Conservation (phyloP, 2,797 vertebrate genomes). For the Champsocephalus gunnari region DNA sequence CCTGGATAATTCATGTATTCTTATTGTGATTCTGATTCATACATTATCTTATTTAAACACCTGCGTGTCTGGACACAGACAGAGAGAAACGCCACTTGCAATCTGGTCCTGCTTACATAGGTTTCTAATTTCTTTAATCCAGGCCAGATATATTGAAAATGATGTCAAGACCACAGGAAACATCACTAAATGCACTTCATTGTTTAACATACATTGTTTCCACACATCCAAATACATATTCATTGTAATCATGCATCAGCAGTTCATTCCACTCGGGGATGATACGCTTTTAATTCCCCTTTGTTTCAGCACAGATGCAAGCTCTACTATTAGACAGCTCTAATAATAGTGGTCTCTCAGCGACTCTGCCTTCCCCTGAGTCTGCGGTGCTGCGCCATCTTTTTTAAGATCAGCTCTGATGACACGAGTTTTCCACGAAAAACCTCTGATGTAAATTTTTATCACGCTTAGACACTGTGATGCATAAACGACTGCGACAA, state of each 20-base stretch:
- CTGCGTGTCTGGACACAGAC: not conserved
- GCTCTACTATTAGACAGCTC: conserved; percentile 58
- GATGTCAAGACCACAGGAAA: not conserved
- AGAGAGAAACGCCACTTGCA: conserved; percentile 1
- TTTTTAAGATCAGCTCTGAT: conserved; percentile 34
- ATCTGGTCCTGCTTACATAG: not conserved
- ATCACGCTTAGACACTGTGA: not conserved
- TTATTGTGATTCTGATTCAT: too few relatives aligned
- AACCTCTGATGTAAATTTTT: not conserved
- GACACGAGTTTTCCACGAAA: conserved; percentile 42
- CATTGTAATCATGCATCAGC: conserved; percentile 31
- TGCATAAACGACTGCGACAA: not conserved
- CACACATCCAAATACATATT: conserved; percentile 26
- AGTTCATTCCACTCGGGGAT: conserved; percentile 39
- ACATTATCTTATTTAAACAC: too few relatives aligned
- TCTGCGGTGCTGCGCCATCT: conserved; percentile 21
- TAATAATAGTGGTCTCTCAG: conserved; percentile 61
- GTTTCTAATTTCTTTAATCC: not conserved
- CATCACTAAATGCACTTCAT: not conserved
- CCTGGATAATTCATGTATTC: not conserved
- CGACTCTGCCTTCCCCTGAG: conserved; percentile 48
- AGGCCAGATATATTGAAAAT: not conserved
- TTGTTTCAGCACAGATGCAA: conserved; percentile 64
- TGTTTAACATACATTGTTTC: not conserved
- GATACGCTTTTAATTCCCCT: conserved; percentile 60